A percentile compares a stretch with the other conserved stretches of the same genome.
Evolutionary conservation across 1,140 invertebrate species (phyloP).

Genomic region (fruit fly (Drosophila melanogaster)): Release_6_plus_ISO1_MT NT_037436.4:10656501-10657000

Average conservation of each 20-base stretch:
- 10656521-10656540: slow-evolving; percentile 15
- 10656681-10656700: slow-evolving; percentile 25
- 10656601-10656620: slow-evolving; percentile 54
- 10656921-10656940: slow-evolving; percentile 47
- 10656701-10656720: slow-evolving; percentile 10
- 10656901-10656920: slow-evolving; percentile 15
- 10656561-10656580: slow-evolving; percentile 10
- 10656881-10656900: slow-evolving; percentile 26
- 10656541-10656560: slow-evolving; percentile 7
- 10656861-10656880: slow-evolving; percentile 24
- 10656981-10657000: slow-evolving; percentile 53
- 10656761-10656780: slow-evolving; percentile 50
- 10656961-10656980: slow-evolving; percentile 53
- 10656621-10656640: slow-evolving; percentile 45
- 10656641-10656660: slow-evolving; percentile 2
- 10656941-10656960: slow-evolving; percentile 38
- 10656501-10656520: neutral
- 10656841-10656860: slow-evolving; percentile 10
- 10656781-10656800: slow-evolving; percentile 46
- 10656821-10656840: slow-evolving; percentile 10
- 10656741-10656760: slow-evolving; percentile 24
- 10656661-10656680: slow-evolving; percentile 15
- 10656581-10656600: slow-evolving; percentile 28
- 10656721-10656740: slow-evolving; percentile 15
- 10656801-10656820: slow-evolving; percentile 23